Evolutionary conservation across 2,888 invertebrate species (phyloP).

Genomic region (Ypsolopha scabrella): DNA sequence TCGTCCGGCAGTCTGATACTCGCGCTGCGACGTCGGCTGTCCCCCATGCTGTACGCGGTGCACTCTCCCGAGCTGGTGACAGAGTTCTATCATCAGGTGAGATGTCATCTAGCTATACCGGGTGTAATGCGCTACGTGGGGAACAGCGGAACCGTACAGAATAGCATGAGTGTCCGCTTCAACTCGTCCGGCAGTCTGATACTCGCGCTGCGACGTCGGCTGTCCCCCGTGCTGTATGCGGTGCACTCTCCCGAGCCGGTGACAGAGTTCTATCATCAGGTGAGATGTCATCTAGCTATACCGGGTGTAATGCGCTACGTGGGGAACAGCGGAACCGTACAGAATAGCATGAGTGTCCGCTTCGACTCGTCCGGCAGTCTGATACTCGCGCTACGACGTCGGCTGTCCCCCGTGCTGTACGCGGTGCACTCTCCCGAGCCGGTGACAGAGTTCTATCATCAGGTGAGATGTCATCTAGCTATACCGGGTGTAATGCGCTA

Average conservation of each 20-base stretch:
- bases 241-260: slow-evolving; percentile 77
- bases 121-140: slow-evolving; percentile 75
- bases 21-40: slow-evolving; percentile 85
- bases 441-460: slow-evolving; percentile 89
- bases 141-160: slow-evolving; percentile 73
- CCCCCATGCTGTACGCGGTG: slow-evolving; percentile 84
- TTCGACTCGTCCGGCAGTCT: slow-evolving; percentile 84
- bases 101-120: too few species aligned
- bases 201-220: slow-evolving; percentile 85
- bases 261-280: slow-evolving; percentile 90
- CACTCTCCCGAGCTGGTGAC: slow-evolving; percentile 84
- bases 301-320: too few species aligned
- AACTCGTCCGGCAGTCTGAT: slow-evolving; percentile 82
- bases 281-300: too few species aligned
- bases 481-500: slow-evolving; percentile 70
- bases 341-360: slow-evolving; percentile 75
- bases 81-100: slow-evolving; percentile 86
- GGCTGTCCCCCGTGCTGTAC: slow-evolving; percentile 89
- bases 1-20: slow-evolving; percentile 80
- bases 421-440: slow-evolving; percentile 75
- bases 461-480: slow-evolving; percentile 30
- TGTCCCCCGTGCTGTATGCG: slow-evolving; percentile 86
- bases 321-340: background rate
- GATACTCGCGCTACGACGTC: slow-evolving; percentile 85
- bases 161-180: slow-evolving; percentile 94